Percentiles rank a stretch among this genome's conserved stretches.
phyloP scores from a whole-genome alignment of 2,888 invertebrate species.

The Panopea generosa region DNA sequence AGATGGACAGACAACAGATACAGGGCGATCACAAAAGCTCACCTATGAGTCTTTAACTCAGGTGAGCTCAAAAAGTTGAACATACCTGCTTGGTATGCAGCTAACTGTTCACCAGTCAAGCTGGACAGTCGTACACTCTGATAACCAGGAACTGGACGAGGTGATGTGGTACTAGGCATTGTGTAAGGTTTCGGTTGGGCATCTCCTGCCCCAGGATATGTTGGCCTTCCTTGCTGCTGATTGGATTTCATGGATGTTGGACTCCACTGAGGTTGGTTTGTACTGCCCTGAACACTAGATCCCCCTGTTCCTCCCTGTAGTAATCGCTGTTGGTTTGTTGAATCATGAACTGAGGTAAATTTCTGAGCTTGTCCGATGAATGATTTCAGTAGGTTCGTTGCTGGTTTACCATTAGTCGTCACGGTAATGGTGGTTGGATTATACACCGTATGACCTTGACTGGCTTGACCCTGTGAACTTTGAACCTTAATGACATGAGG shows the following conservation, averaged over 20 bases:
- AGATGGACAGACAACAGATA: too few relatives aligned
- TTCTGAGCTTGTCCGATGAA: constrained; percentile 44
- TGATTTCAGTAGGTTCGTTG: constrained; percentile 38
- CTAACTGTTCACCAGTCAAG: constrained; percentile 45
- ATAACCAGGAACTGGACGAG: constrained; percentile 27
- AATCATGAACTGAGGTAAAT: neutral
- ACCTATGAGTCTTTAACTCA: too few relatives aligned
- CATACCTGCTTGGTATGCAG: constrained; percentile 25
- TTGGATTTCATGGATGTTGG: constrained; percentile 4
- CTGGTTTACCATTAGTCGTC: constrained; percentile 27
- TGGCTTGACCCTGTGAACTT: constrained; percentile 10
- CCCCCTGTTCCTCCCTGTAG: neutral
- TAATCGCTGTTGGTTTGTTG: constrained; percentile 1
- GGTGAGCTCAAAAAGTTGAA: too few relatives aligned
- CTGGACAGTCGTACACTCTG: constrained; percentile 32
- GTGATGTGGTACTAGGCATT: constrained; percentile 13
- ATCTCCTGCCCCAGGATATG: constrained; percentile 9
- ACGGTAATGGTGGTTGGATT: neutral
- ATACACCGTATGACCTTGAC: constrained; percentile 4
- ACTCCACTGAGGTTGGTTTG: constrained; percentile 6
- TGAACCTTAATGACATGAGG: constrained; percentile 27
- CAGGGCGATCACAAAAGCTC: too few relatives aligned
- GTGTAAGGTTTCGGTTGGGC: constrained; percentile 18
- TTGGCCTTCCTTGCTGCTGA: neutral
- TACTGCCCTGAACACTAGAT: neutral